Evolutionary conservation across 2,888 invertebrate genomes (phyloP), one percentile per base, ranked within the genome.

Genomic region (Argyresthia albistria): DNA sequence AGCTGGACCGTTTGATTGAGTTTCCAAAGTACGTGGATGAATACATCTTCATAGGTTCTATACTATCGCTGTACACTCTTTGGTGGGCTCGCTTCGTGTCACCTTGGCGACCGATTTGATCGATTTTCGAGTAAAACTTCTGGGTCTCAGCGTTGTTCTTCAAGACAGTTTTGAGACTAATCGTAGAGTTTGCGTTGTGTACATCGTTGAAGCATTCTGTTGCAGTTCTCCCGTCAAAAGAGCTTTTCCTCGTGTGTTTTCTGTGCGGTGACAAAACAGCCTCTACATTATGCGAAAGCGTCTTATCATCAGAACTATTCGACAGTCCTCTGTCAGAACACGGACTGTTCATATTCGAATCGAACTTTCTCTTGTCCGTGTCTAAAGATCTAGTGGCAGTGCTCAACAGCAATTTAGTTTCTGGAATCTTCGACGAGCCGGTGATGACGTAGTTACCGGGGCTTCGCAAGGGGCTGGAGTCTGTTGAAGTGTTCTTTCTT

Each of bases 1-100:
- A 93, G 64, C 91, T 92, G 4, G 93, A 93, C 15, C 93, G 86
- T 63, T 90, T 88, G 54, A 93, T 90, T 0, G 90, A 89, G 1
- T 73, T 60, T 0, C 79, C 79, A 50, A 83, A 80, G 4, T 70
- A 60, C 56, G 62, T 67, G 35, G 68, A 60, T 39, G 36, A 43
- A 25, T 55, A 43, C 4, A 35, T 51, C 42, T 63, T 69, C 54
- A 64, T 62, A 35, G 68, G 67, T 10, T 64, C 46, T 42, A 52
- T 67, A 1, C 73, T 68, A 49, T 83, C 84, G 58, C 76, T 79
- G 43, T 65, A 62, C 1, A 71, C 66, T 47, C 77, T 65, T 50
- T 73, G 74, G 53, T 77, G 79, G 53, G 54, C 57, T 49, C 54
- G 54, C 58, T 73, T 75, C 63, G 69, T 76, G 60, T 86, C 80